Evolutionary conservation across 2,888 invertebrate genomes (phyloP).

Genomic region (Melipona beecheii): DNA sequence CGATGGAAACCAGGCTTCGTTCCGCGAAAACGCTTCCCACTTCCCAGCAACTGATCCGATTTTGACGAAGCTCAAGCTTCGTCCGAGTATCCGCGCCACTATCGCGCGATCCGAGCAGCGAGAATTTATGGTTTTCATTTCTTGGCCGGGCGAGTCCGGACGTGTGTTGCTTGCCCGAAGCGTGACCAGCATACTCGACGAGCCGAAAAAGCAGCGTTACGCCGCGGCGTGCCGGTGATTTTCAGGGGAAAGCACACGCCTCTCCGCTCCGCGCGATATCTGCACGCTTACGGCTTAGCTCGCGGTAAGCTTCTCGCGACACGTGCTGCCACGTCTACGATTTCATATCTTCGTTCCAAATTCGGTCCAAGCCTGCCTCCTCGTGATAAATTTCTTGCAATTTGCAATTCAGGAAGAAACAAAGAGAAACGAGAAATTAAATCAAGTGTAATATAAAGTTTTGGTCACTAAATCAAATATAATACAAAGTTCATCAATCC

Average conservation of each 20-base stretch:
- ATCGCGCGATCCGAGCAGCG: not conserved
- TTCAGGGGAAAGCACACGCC: constrained; percentile 21
- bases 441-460: too few species aligned
- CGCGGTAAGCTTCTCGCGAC: constrained; percentile 49
- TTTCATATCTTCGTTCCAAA: constrained; percentile 29
- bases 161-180: constrained; percentile 63
- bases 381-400: too few species aligned
- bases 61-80: constrained; percentile 59
- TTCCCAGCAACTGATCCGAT: constrained; percentile 60
- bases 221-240: constrained; percentile 17
- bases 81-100: constrained; percentile 31
- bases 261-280: constrained; percentile 12
- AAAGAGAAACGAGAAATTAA: not conserved
- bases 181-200: constrained; percentile 73
- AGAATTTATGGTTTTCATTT: constrained; percentile 78
- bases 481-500: too few species aligned
- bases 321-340: constrained; percentile 26
- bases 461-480: too few species aligned
- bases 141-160: constrained; percentile 60
- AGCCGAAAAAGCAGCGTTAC: constrained; percentile 38
- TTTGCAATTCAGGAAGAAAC: too few species aligned
- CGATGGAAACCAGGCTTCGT: not conserved
- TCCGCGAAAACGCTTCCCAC: not conserved
- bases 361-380: not conserved
- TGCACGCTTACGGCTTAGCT: constrained; percentile 8